phyloP scores from a whole-genome alignment of 2,113 vertebrate genomes.

The Salminus brasiliensis region DNA sequence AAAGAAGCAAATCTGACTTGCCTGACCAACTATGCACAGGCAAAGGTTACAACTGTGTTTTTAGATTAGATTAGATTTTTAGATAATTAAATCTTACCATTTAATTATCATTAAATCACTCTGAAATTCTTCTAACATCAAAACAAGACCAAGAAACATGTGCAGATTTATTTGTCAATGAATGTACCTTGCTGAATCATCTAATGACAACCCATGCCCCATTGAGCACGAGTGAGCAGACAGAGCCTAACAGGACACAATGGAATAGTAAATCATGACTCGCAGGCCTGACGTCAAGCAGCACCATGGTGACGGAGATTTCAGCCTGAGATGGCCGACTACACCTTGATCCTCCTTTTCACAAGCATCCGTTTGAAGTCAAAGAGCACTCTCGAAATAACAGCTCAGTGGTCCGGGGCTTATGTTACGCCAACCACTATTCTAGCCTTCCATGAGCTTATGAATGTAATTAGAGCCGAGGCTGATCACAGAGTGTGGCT shows the following conservation, averaged over 20 bases:
- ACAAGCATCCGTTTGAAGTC: conserved; percentile 34
- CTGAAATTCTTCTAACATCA: no score
- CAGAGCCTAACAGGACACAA: conserved; percentile 45
- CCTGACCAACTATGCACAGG: no score
- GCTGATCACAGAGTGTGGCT: conserved; percentile 15
- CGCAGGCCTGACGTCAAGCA: conserved; percentile 61
- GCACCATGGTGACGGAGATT: conserved; percentile 68
- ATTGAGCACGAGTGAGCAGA: conserved; percentile 31
- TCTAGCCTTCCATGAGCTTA: conserved; percentile 11
- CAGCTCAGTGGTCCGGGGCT: not conserved
- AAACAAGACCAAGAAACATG: not conserved
- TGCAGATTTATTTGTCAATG: not conserved
- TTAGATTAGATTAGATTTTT: no score
- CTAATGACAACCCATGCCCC: conserved; percentile 16
- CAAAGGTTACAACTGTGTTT: no score
- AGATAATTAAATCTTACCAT: no score
- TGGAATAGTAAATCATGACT: conserved; percentile 53
- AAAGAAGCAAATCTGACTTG: no score
- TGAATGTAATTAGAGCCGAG: conserved; percentile 31
- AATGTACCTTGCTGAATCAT: not conserved
- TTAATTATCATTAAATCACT: no score
- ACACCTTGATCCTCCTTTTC: conserved; percentile 33
- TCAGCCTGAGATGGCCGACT: conserved; percentile 47
- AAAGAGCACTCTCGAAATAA: conserved; percentile 42
- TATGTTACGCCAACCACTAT: conserved; percentile 1